Evolutionary conservation across 1,140 invertebrate genomes (phyloP).

Genomic region (Camponotus vicinus): DNA sequence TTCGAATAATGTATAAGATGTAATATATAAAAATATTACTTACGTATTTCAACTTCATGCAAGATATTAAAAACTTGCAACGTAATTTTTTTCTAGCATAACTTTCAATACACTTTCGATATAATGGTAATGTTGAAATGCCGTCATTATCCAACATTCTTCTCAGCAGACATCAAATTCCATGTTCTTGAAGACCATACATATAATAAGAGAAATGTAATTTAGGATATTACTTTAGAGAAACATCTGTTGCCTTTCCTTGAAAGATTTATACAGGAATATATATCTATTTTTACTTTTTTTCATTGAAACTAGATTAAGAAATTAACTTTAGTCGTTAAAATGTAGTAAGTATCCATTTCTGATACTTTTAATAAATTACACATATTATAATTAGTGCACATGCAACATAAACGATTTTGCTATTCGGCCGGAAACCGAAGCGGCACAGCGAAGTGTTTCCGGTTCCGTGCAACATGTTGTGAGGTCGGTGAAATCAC

Average conservation of each 20-base stretch:
- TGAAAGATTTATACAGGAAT: not conserved
- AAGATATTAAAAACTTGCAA: constrained; percentile 5
- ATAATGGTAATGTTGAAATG: not conserved
- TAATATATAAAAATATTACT: constrained; percentile 31
- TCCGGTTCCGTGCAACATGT: not conserved
- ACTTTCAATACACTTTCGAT: constrained; percentile 25
- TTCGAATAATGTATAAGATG: too few species aligned
- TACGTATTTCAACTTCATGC: constrained; percentile 11
- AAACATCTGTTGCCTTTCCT: not conserved
- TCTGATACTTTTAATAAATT: not conserved
- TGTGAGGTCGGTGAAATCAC: not conserved
- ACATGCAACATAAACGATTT: constrained; percentile 2
- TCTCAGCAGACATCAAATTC: not conserved
- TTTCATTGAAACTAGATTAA: not conserved
- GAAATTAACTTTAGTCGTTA: not conserved
- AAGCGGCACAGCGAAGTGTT: not conserved
- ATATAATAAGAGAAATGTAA: not conserved
- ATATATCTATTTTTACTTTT: not conserved
- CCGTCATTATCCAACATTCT: not conserved
- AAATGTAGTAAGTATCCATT: not conserved
- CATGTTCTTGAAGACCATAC: constrained; percentile 3
- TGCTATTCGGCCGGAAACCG: not conserved
- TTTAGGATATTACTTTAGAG: constrained; percentile 17
- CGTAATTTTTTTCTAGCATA: constrained; percentile 25
- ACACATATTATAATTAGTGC: not conserved